Base-by-base conservation (phyloP, 2,113 vertebrate species). In the Hoplias malabaricus region DNA sequence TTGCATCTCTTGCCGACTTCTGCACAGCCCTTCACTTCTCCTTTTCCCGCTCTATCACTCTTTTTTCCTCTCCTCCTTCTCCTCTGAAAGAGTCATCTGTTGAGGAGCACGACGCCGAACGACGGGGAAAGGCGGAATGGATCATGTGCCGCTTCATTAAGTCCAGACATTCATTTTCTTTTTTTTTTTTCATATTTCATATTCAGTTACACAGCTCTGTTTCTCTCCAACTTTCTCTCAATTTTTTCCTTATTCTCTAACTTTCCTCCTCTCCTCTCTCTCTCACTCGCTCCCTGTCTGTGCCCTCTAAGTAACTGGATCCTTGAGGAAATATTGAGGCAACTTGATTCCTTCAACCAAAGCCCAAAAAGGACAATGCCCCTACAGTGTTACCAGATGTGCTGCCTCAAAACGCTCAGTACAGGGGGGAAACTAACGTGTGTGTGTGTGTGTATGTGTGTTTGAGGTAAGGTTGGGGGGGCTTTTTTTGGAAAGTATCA, bases 361-460 rank as follows among this genome's bases (percentile, higher is more conserved):
- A 94, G 87, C 90, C 85, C 92, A 90, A 89, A 93, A 94, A 96
- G 94, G 94, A 98, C 95, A 98, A 73, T 95, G 95, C 94, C 93
- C 90, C 95, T 94, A 95, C 95, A 97, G 96, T 96, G 91, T 95
- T 95, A 95, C 94, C 96, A 98, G 93, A 98, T 97, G 95, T 97
- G 95, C 92, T 94, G 94, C 95, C 95, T 96, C 77, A 65, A 74
- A 53, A 79, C 73, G 46, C 56, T 95, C 95, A 94, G 93, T 93
- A 93, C 93, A 84, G 93, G 93, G 94, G 85, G 91, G 85, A 93
- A 92, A 94, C 91, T 85, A 86, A 91, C 88, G 89, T 86, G 68
- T 53, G 73, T 29, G 72, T 54, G 78, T 56, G 43, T 50, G 46
- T 40, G 68, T 61, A 61, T 66, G 50, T 34, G 65, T n/a, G n/a